Base-by-base conservation (phyloP, 92 coral and sea anemone genomes). In the Umimayanthus kanabou region DNA sequence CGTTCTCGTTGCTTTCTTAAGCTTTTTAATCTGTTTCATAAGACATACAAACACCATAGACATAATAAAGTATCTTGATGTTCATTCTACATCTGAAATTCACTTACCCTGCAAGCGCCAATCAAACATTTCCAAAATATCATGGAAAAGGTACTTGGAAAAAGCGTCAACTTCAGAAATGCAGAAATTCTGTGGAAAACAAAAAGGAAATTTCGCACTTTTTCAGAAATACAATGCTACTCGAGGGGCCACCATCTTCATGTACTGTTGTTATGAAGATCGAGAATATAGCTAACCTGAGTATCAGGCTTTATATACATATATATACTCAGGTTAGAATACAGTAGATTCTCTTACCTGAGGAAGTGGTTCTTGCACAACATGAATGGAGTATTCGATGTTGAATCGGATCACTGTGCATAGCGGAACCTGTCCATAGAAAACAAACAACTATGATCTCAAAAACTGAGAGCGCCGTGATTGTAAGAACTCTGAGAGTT, bases 401-500 rank as follows among this genome's bases (percentile, higher is more conserved):
- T 97, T 97, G 89, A 95, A 97, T 42, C 99, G 92, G 61, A 96
- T 97, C 76, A 97, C 89, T 55, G 94, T 91, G 83, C 96, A 95
- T 26, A 83, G 85, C 0, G 99, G 98, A n/a, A 97, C 92, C 95
- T 95, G 88, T 20, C 23, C 33, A 50, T 9, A 28, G 16, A 71
- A 71, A 74, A 66, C 18, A 53, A 50, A 8, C 39, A 61, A 80
- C 64, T 5, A 6, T 47, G 50, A 4, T 53, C 58, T 53, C 20
- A 43, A 53, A 23, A 18, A 14, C 9, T 73, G 11, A 47, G 10
- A 47, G 11, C 10, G 50, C 9, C 8, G 50, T 14, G 14, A 53
- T 53, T 53, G 58, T 47, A 47, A 47, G 11, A 14, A 53, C 14
- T 53, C 14, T 53, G 58, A 14, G 58, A 53, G 58, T 53, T 53